Base-by-base conservation (phyloP, 2,113 vertebrate species). In the Toxostoma redivivum region DNA sequence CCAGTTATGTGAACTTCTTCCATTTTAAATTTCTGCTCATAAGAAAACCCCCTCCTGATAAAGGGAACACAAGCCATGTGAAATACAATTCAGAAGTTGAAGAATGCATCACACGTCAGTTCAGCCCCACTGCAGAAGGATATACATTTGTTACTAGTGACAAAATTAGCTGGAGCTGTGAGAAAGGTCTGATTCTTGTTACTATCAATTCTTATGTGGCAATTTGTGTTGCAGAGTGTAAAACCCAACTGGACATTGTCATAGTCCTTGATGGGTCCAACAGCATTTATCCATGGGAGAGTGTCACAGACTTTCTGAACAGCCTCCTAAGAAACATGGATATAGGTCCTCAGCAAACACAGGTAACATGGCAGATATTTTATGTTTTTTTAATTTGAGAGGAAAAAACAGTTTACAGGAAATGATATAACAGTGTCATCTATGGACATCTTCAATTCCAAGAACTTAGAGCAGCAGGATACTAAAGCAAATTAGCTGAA, bases 261-360 rank as follows among this genome's bases (percentile, higher is more conserved):
- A 98, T 99, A 10, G 99, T 99, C 37, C 98, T 99, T 17, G 99
- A 99, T 81, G 99, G 99, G 12, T 99, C 99, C 30, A 99, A 99
- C 97, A 99, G 99, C 62, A 99, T 99, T 96, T 99, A 99, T 81
- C 99, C 99, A 12, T 99, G 99, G 99, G 51, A 94, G 3, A 98
- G 98, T 54, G 99, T 99, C 79, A 98, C 95, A 4, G 95, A 92
- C 0, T 99, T 99, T 92, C 97, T 99, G 82, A 89, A 95, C 21
- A 98, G 98, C 71, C 98, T 99, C 48, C 97, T 99, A 33, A 61
- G 94, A 93, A 98, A 98, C 30, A 99, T 99, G 92, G 96, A 98
- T 21, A 98, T 99, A 50, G 99, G 99, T 67, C 99, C 99, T 31
- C 98, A 98, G 69, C 97, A 98, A 73, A 99, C 99, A 65, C 99